These are phyloP conservation scores for Enteromius unitaeniatus DNA, from an alignment of 2,797 vertebrate genomes.

Conservation along the genomic window DNA sequence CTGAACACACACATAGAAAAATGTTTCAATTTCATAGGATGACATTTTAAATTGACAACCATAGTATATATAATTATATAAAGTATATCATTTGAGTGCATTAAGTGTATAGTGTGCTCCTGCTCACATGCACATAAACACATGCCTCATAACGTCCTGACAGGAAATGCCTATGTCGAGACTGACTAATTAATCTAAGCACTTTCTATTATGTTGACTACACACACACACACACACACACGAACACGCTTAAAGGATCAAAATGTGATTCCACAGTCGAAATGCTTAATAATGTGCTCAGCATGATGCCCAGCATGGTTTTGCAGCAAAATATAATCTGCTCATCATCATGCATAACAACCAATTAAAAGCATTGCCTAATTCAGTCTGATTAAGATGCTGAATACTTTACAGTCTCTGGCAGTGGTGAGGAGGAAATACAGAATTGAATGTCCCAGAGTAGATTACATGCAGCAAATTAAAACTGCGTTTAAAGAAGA, in stretches of 20 bases:
- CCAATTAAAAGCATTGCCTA: constrained; percentile 19
- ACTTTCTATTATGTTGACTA: neutral
- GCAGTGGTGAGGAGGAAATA: constrained; percentile 7
- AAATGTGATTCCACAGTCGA: neutral
- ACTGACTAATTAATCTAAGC: neutral
- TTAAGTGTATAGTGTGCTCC: neutral
- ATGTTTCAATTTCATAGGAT: neutral
- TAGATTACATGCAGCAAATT: neutral
- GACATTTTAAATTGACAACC: neutral
- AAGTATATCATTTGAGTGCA: neutral
- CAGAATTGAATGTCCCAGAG: constrained; percentile 5
- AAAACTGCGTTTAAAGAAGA: neutral
- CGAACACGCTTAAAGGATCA: neutral
- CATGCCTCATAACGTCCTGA: neutral
- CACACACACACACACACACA: constrained; percentile 9
- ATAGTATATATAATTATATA: neutral
- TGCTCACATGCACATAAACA: neutral
- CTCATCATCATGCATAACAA: constrained; percentile 33
- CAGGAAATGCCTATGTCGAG: neutral
- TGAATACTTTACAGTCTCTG: constrained; percentile 41
- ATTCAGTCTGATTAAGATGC: constrained; percentile 38
- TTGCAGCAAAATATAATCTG: constrained; percentile 40
- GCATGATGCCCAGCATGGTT: neutral
- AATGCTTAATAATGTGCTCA: constrained; percentile 1
- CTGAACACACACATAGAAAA: constrained; percentile 68